Conservation (phyloP, 2,113 vertebrate genomes). For the Brienomyrus brachyistius region DNA sequence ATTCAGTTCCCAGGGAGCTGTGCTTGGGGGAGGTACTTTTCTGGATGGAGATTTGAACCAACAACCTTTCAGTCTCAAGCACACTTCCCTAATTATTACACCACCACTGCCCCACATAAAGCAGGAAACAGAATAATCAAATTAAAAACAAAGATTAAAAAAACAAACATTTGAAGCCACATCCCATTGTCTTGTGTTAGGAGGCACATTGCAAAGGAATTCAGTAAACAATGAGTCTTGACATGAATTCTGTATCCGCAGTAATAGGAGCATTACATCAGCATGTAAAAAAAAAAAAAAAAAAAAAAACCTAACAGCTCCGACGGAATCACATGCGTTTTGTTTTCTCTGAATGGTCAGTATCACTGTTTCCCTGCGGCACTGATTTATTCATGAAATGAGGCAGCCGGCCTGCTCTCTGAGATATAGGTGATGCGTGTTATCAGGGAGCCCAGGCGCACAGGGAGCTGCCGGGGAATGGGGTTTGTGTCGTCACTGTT, state of each 20-base stretch:
- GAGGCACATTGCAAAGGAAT: neutral
- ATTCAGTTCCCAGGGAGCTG: neutral
- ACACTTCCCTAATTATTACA: neutral
- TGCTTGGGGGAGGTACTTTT: neutral
- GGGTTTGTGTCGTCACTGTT: neutral
- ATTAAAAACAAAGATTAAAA: neutral
- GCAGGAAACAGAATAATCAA: neutral
- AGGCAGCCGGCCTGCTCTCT: neutral
- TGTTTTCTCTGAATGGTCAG: neutral
- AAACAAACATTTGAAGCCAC: neutral
- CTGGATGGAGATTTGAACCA: neutral
- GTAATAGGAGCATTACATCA: conserved; percentile 20
- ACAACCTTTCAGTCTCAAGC: neutral
- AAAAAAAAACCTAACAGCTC: neutral
- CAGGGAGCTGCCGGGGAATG: neutral
- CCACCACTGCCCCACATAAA: neutral
- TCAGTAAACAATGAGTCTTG: conserved; percentile 21
- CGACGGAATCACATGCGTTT: neutral
- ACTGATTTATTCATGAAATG: neutral
- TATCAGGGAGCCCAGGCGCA: neutral
- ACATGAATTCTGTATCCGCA: conserved; percentile 23
- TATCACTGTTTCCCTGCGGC: neutral
- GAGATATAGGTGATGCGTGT: neutral
- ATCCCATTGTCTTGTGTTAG: neutral
- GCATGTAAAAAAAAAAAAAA: neutral